A percentile compares a stretch with the other conserved stretches of the same genome.
Evolutionary conservation across 2,797 vertebrate genomes (phyloP).

Genomic region (Cirrhinus mrigala): DNA sequence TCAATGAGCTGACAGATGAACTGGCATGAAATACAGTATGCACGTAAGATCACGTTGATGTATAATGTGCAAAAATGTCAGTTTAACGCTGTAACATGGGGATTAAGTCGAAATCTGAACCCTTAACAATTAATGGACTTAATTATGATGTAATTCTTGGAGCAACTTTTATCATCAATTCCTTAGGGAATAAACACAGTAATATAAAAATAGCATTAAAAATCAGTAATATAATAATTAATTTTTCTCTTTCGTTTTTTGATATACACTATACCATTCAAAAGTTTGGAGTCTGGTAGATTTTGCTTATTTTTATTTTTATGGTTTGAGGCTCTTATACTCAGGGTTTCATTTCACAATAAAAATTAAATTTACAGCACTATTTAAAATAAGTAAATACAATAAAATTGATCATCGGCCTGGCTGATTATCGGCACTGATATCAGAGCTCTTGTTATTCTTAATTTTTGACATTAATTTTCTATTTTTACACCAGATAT

Average conservation of each 20-base stretch:
- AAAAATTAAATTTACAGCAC: too few species aligned
- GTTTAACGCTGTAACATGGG: not conserved
- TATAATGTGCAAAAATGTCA: not conserved
- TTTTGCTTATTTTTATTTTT: too few species aligned
- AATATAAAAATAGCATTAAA: not conserved
- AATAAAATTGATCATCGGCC: too few species aligned
- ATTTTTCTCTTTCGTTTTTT: not conserved
- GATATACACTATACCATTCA: not conserved
- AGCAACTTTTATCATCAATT: not conserved
- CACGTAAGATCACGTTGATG: not conserved
- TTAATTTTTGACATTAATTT: too few species aligned
- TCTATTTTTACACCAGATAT: too few species aligned
- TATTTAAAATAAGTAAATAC: too few species aligned
- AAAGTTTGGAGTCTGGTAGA: not conserved
- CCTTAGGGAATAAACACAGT: not conserved
- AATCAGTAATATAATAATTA: not conserved
- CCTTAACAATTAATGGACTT: not conserved
- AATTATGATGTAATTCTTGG: not conserved
- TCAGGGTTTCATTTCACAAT: too few species aligned
- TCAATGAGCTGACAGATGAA: conserved; percentile 20
- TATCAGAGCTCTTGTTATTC: too few species aligned
- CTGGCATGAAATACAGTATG: not conserved
- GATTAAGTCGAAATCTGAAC: conserved; percentile 1
- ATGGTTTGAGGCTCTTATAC: too few species aligned
- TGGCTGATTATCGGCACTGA: too few species aligned